Percentiles rank a stretch among this genome's conserved stretches.
These are phyloP conservation scores for Pseudomyrmex flavicornis DNA, from an alignment of 1,140 invertebrate genomes.

Conservation along the genomic window DNA sequence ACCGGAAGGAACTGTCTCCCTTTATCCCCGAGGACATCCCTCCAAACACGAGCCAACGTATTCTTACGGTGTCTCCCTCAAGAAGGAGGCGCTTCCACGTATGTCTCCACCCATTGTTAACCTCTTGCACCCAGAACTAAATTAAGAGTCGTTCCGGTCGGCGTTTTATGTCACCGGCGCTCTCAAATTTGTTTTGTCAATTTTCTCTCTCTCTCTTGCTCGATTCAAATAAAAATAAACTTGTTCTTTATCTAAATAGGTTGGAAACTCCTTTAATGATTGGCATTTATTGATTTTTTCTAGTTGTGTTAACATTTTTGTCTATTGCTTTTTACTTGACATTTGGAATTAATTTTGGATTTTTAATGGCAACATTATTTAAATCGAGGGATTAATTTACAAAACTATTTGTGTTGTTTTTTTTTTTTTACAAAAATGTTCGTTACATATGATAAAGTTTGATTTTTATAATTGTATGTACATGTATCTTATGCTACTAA, in stretches of 20 bases:
- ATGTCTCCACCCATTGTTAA: constrained; percentile 68
- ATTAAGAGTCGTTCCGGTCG: constrained; percentile 75
- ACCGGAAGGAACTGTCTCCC: constrained; percentile 78
- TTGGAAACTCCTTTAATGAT: too few species aligned
- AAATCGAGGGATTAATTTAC: too few species aligned
- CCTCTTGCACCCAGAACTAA: constrained; percentile 75
- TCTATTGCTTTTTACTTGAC: background rate
- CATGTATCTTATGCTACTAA: background rate
- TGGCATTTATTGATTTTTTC: too few species aligned
- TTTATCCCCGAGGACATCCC: constrained; percentile 72
- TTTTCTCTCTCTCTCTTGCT: background rate
- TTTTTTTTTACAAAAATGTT: background rate
- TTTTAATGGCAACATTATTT: too few species aligned
- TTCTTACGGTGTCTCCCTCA: constrained; percentile 63
- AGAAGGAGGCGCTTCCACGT: constrained; percentile 57
- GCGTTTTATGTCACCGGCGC: constrained; percentile 62
- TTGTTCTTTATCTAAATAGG: background rate
- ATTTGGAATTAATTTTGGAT: background rate
- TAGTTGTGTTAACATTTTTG: background rate
- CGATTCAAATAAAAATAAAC: constrained; percentile 17
- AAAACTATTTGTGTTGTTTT: background rate
- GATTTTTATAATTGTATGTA: too few species aligned
- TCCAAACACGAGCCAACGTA: constrained; percentile 75
- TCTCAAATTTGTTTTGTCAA: constrained; percentile 4
- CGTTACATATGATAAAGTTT: too few species aligned